Percentiles rank a stretch among this genome's conserved stretches.
These are phyloP conservation scores for Gymnocheta viridis DNA, from an alignment of 2,888 invertebrate genomes.

Conservation along the genomic window DNA sequence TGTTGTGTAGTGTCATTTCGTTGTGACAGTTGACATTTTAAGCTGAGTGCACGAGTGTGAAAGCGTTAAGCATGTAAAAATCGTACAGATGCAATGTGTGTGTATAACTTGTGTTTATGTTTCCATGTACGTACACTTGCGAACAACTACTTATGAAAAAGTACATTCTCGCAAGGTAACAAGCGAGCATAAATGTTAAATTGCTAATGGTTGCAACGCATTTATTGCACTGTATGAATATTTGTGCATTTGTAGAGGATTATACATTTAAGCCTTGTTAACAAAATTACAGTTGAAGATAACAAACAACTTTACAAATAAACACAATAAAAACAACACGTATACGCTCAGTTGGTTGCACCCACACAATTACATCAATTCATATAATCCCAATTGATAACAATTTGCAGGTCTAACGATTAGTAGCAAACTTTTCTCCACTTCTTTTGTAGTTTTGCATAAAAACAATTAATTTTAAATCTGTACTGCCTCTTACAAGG, in stretches of 20 bases:
- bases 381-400: too few relatives aligned
- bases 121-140: background rate
- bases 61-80: conserved; percentile 61
- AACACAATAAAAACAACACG: conserved; percentile 6
- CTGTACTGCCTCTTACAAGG: too few relatives aligned
- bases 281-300: conserved; percentile 20
- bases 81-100: conserved; percentile 30
- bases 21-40: conserved; percentile 71
- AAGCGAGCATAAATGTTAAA: conserved; percentile 24
- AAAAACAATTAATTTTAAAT: too few relatives aligned
- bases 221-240: background rate
- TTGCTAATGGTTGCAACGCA: conserved; percentile 34
- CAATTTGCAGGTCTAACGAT: too few relatives aligned
- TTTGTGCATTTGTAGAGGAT: conserved; percentile 1
- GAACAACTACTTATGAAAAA: background rate
- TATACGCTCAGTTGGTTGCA: background rate
- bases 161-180: background rate
- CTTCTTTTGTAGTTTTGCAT: too few relatives aligned
- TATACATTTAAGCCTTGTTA: conserved; percentile 52
- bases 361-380: too few relatives aligned
- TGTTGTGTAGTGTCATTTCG: conserved; percentile 52
- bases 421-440: too few relatives aligned
- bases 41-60: conserved; percentile 69
- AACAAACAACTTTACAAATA: conserved; percentile 55
- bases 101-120: background rate